Evolutionary conservation across 2,797 vertebrate species (phyloP), one percentile per base, ranked within the genome.

Genomic region (Valencia hispanica): DNA sequence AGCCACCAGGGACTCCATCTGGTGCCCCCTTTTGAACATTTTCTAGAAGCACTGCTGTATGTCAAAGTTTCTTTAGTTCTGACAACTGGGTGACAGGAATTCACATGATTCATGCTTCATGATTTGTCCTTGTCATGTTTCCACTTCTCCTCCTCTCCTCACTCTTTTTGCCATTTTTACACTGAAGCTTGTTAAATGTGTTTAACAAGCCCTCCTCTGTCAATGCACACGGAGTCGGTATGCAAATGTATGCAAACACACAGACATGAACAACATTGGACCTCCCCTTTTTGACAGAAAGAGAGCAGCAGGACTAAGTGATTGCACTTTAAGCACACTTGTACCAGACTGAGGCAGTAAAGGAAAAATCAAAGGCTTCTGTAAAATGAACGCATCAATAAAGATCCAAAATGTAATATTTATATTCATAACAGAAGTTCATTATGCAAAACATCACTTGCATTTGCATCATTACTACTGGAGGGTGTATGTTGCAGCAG

Each of bases 131-230:
- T 74, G 53, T 70, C 59, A 41, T 22, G 6, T 39, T 17, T 55
- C 50, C 12, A 7, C 61, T 25, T 39, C 55, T 75, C 63, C 61
- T 65, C 50, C 53, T 77, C 72, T 57, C 73, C 27, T 48, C 51
- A 32, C 74, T 45, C 70, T 57, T 71, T 1, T 81, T 85, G 45
- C 85, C 85, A 87, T 84, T 82, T 93, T 90, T 88, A 76, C 68
- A 59, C 48, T 51, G 86, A 90, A 86, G 88, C 80, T 84, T 81
- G 87, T 81, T 93, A 85, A 93, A 94, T 86, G 68, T 76, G 78
- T 55, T 85, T 59, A 74, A 78, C 80, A 90, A 86, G 82, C 85
- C 84, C 80, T 79, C 74, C 45, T 74, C 77, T 71, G 80, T 86
- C 82, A 72, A 61, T 65, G 59, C 70, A 53, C 68, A 12, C 34